These are phyloP conservation scores for Sicus ferrugineus DNA, from an alignment of 2,888 invertebrate genomes.

Conservation along the genomic window DNA sequence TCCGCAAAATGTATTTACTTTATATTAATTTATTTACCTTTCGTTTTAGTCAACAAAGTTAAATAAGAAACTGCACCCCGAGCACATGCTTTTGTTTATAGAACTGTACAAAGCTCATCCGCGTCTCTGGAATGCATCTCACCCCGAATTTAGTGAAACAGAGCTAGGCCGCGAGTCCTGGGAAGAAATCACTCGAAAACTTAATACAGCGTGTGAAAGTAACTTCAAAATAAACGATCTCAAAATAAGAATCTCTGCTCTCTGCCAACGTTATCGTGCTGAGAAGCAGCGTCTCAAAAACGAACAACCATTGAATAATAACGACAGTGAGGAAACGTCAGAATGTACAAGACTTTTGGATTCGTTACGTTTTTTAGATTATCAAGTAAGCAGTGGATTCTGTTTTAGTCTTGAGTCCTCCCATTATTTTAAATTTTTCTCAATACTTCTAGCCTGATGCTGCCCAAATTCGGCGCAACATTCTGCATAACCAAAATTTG, in stretches of 20 bases:
- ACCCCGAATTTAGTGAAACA: slow-evolving; percentile 50
- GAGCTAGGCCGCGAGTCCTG: slow-evolving; percentile 51
- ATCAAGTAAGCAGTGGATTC: slow-evolving; percentile 36
- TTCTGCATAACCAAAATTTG: slow-evolving; percentile 49
- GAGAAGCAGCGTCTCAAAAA: slow-evolving; percentile 51
- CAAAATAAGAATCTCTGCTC: slow-evolving; percentile 51
- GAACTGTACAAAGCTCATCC: slow-evolving; percentile 49
- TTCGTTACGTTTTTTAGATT: slow-evolving; percentile 49
- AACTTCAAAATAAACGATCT: slow-evolving; percentile 51
- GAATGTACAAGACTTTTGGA: slow-evolving; percentile 52
- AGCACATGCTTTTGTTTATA: slow-evolving; percentile 49
- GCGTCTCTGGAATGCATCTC: slow-evolving; percentile 54
- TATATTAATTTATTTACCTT: background rate
- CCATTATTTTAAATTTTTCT: background rate
- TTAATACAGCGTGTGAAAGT: slow-evolving; percentile 48
- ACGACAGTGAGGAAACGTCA: slow-evolving; percentile 32
- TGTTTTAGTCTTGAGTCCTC: background rate
- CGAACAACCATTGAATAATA: slow-evolving; percentile 47
- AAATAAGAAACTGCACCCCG: slow-evolving; percentile 44
- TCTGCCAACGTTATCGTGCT: slow-evolving; percentile 54
- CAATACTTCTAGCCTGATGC: slow-evolving; percentile 44
- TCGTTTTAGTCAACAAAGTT: slow-evolving; percentile 32
- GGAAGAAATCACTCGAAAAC: slow-evolving; percentile 48
- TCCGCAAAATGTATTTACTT: background rate
- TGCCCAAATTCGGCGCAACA: slow-evolving; percentile 48